phyloP scores from a whole-genome alignment of 1,140 invertebrate genomes.

The Halictus rubicundus region DNA sequence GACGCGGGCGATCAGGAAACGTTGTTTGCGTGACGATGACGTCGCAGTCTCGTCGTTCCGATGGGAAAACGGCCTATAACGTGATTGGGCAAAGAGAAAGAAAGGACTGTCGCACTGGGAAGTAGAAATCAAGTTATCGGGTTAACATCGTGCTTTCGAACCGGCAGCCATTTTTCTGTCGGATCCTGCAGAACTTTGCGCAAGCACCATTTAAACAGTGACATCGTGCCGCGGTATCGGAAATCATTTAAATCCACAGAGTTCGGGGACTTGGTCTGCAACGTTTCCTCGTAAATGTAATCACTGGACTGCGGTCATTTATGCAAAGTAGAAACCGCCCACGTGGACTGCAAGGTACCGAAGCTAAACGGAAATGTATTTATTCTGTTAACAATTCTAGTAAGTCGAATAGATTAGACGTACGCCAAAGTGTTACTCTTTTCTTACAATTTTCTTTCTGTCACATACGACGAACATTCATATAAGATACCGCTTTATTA shows the following conservation, averaged over 20 bases:
- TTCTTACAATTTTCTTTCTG: too few relatives aligned
- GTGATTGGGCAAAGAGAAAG: conserved; percentile 13
- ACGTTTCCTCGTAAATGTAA: too few relatives aligned
- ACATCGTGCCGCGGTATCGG: neutral
- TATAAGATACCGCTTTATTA: too few relatives aligned
- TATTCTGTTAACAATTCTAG: too few relatives aligned
- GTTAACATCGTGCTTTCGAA: conserved; percentile 16
- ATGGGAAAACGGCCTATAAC: conserved; percentile 15
- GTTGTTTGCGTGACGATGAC: conserved; percentile 20
- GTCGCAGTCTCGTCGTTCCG: neutral
- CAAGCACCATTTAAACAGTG: neutral
- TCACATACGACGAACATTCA: too few relatives aligned
- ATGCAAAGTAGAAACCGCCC: too few relatives aligned
- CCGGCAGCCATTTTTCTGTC: conserved; percentile 13
- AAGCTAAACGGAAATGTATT: too few relatives aligned
- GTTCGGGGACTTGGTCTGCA: too few relatives aligned
- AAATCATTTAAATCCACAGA: neutral
- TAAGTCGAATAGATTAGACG: too few relatives aligned
- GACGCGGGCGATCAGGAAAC: conserved; percentile 23
- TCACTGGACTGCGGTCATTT: too few relatives aligned
- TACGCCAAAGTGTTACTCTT: too few relatives aligned
- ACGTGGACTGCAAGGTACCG: too few relatives aligned
- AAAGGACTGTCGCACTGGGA: neutral
- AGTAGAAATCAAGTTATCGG: conserved; percentile 18
- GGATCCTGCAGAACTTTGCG: neutral